phyloP scores from a whole-genome alignment of 2,797 vertebrate species.

The Myoxocephalus aenaeus region DNA sequence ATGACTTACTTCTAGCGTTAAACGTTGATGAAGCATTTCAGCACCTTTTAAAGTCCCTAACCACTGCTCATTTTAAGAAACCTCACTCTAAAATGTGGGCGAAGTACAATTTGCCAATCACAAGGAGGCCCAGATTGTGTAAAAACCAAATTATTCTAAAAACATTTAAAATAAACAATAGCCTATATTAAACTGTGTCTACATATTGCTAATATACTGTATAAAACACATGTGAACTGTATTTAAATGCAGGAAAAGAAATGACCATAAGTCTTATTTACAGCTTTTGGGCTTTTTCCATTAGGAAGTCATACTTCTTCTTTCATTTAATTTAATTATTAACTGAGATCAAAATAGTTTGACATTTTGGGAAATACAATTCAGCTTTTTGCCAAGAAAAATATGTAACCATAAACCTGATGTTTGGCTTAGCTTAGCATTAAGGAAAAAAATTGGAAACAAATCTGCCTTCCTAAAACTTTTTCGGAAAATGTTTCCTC shows the following conservation, averaged over 20 bases:
- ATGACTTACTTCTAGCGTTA: constrained; percentile 18
- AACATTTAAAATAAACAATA: neutral
- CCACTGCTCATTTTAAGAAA: neutral
- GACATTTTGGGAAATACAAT: neutral
- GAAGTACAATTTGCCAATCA: neutral
- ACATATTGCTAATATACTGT: neutral
- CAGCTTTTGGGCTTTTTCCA: neutral
- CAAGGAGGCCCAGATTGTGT: neutral
- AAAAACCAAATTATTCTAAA: neutral
- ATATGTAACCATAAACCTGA: neutral
- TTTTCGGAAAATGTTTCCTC: no score
- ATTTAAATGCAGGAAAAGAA: no score
- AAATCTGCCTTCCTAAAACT: no score
- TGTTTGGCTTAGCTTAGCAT: neutral
- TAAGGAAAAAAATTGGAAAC: neutral
- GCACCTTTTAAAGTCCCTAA: neutral
- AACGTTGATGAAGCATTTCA: neutral
- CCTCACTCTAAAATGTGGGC: neutral
- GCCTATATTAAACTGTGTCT: no score
- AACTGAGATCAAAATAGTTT: no score
- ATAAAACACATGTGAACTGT: neutral
- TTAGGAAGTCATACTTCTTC: neutral
- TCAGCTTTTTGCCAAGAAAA: neutral
- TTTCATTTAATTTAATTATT: no score
- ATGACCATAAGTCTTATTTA: neutral